These are phyloP conservation scores for Poecile montanus DNA, from an alignment of 2,797 vertebrate species.

Conservation along the genomic window DNA sequence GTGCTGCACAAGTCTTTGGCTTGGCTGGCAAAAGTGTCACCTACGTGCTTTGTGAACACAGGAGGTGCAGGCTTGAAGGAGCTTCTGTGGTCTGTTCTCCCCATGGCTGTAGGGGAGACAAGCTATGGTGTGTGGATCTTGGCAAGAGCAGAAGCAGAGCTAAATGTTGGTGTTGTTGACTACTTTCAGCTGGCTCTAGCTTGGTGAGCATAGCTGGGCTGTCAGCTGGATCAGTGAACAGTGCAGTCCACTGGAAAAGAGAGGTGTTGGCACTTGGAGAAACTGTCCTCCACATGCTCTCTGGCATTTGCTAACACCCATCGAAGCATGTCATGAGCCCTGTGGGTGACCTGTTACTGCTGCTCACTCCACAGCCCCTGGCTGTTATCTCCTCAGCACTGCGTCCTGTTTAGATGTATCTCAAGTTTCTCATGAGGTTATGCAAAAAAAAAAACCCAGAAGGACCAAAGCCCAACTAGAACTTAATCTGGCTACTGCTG, in stretches of 20 bases:
- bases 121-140: neutral
- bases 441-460: neutral
- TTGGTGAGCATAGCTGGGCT: neutral
- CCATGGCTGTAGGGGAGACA: rapidly evolving
- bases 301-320: neutral
- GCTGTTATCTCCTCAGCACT: neutral
- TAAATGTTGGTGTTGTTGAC: neutral
- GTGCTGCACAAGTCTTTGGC: neutral
- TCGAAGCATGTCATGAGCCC: neutral
- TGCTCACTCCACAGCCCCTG: neutral
- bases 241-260: neutral
- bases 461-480: neutral
- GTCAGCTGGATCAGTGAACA: neutral
- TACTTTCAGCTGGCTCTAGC: neutral
- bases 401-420: neutral
- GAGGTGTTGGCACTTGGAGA: neutral
- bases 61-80: neutral
- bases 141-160: neutral
- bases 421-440: neutral
- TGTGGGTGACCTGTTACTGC: neutral
- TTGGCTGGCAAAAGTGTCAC: neutral
- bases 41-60: neutral
- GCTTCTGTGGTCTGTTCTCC: neutral
- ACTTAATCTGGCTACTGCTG: neutral
- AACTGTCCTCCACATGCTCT: neutral